A percentile compares a stretch with the other conserved stretches of the same genome.
phyloP scores from a whole-genome alignment of 2,113 vertebrate species.

The Perca fluviatilis region DNA sequence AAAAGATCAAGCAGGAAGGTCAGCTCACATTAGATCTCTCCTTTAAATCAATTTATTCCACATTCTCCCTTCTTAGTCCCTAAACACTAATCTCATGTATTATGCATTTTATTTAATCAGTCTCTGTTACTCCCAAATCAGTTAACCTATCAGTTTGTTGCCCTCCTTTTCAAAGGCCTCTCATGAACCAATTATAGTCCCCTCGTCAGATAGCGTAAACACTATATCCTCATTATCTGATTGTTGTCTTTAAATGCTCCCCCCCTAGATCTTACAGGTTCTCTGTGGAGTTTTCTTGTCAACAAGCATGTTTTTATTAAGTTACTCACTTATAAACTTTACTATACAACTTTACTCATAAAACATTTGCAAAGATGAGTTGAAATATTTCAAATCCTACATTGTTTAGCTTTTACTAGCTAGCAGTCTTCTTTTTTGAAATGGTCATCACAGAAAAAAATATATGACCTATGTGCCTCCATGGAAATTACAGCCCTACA shows the following conservation, averaged over 20 bases:
- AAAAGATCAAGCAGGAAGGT: not conserved
- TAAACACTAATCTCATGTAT: constrained; percentile 14
- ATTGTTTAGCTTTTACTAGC: not conserved
- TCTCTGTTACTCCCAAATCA: constrained; percentile 4
- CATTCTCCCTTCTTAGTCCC: not conserved
- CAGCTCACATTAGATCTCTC: constrained; percentile 6
- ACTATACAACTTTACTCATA: not conserved
- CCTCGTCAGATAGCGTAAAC: not conserved
- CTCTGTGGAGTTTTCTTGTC: not conserved
- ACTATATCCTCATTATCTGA: not conserved
- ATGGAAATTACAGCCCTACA: not conserved
- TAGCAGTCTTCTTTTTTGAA: too few relatives aligned
- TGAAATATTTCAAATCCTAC: not conserved
- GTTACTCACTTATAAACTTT: not conserved
- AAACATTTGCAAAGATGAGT: not conserved
- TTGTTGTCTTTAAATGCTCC: not conserved
- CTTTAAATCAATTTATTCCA: constrained; percentile 7
- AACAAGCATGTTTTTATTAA: not conserved
- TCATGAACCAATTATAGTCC: not conserved
- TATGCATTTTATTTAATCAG: constrained; percentile 4
- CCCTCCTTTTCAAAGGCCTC: not conserved
- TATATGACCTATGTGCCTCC: too few relatives aligned
- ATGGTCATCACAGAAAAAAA: too few relatives aligned
- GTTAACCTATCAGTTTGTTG: not conserved
- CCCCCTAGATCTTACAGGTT: too few relatives aligned